Evolutionary conservation across 2,113 vertebrate genomes (phyloP).

Genomic region (rabbit (Oryctolagus cuniculus)): mOryCun1.1 NC_091438.1:18601001-18601500

Average conservation of each 20-base stretch:
- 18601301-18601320: background rate
- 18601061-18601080: background rate
- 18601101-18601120: background rate
- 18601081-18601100: background rate
- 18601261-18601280: background rate
- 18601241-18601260: background rate
- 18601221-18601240: background rate
- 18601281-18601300: background rate
- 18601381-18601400: background rate
- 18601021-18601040: background rate
- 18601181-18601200: too few species aligned
- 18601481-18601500: background rate
- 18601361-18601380: background rate
- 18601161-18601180: background rate
- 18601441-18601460: background rate
- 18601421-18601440: fast-evolving
- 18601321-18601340: background rate
- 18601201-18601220: too few species aligned
- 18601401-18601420: fast-evolving
- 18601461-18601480: background rate
- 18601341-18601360: too few species aligned
- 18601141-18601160: background rate
- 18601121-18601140: fast-evolving
- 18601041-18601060: slow-evolving; percentile 49
- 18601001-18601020: background rate